A percentile compares a stretch with the other conserved stretches of the same genome.
These are phyloP conservation scores for Lissocephala sabroskyi DNA, from an alignment of 2,888 invertebrate species.

Conservation along the genomic window DNA sequence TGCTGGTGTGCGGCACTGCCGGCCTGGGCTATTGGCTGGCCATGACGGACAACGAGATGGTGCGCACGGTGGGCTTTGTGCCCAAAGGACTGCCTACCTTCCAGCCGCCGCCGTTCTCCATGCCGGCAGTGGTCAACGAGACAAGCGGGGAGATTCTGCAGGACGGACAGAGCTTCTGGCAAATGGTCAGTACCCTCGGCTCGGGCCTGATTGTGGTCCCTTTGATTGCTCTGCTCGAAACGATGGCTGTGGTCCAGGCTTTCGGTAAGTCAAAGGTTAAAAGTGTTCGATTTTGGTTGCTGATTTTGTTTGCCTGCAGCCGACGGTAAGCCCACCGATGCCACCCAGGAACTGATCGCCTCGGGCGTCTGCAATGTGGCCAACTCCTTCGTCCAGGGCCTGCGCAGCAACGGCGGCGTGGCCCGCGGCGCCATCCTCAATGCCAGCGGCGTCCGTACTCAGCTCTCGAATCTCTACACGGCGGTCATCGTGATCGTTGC, in stretches of 20 bases:
- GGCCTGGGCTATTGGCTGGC: conserved; percentile 79
- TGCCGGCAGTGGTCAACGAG: conserved; percentile 75
- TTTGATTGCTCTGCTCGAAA: conserved; percentile 88
- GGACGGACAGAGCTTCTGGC: conserved; percentile 74
- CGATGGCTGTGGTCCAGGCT: conserved; percentile 81
- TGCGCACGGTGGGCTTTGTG: conserved; percentile 81
- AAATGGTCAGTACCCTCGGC: conserved; percentile 86
- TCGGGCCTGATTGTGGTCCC: conserved; percentile 90
- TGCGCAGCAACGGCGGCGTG: conserved; percentile 86
- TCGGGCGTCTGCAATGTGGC: conserved; percentile 84
- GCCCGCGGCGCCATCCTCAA: conserved; percentile 92
- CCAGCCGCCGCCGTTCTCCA: conserved; percentile 80
- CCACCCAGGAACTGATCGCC: conserved; percentile 93
- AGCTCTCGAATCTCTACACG: conserved; percentile 87
- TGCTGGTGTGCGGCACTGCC: conserved; percentile 84
- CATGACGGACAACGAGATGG: conserved; percentile 73
- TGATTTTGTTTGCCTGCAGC: conserved; percentile 71
- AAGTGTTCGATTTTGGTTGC: not conserved
- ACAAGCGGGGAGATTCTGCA: conserved; percentile 71
- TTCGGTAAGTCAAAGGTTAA: conserved; percentile 49
- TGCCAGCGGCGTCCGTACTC: conserved; percentile 90
- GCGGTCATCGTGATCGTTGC: conserved; percentile 88
- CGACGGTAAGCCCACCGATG: conserved; percentile 86
- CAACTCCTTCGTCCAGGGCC: conserved; percentile 89
- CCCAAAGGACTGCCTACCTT: conserved; percentile 83